Evolutionary conservation across 2,797 vertebrate genomes (phyloP).

Genomic region (Basileuterus tristriatus): DNA sequence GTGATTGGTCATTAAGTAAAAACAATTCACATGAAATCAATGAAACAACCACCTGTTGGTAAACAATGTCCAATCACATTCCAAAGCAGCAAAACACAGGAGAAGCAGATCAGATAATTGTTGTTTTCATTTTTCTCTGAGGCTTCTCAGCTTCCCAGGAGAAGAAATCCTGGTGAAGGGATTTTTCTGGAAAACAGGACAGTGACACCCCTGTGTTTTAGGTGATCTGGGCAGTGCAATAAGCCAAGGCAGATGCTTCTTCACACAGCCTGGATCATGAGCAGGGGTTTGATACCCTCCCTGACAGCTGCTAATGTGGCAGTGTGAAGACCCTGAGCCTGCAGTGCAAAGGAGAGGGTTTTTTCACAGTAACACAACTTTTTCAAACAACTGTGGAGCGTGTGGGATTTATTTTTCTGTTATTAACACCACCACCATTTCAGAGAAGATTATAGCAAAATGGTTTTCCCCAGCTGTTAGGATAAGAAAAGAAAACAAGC

Average conservation of each 20-base stretch:
- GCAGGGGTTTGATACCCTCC: background rate
- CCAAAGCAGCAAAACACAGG: background rate
- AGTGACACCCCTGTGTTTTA: background rate
- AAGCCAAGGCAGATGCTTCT: background rate
- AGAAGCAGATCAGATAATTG: background rate
- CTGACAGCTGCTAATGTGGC: accelerated
- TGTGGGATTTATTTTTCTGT: background rate
- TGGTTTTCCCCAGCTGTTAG: background rate
- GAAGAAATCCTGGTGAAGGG: background rate
- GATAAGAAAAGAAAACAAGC: background rate
- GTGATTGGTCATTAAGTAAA: too few relatives aligned
- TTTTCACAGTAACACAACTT: background rate
- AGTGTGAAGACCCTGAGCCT: background rate
- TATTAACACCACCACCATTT: background rate
- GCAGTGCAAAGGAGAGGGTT: background rate
- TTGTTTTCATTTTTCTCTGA: background rate
- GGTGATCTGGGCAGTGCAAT: background rate
- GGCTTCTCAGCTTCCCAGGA: background rate
- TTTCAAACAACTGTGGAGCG: background rate
- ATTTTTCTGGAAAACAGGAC: background rate
- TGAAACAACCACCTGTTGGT: background rate
- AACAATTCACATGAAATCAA: too few relatives aligned
- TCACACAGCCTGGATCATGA: background rate
- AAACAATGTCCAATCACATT: background rate
- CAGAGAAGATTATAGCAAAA: background rate